These are phyloP conservation scores for Chesias legatella DNA, from an alignment of 2,888 invertebrate genomes.

Conservation along the genomic window DNA sequence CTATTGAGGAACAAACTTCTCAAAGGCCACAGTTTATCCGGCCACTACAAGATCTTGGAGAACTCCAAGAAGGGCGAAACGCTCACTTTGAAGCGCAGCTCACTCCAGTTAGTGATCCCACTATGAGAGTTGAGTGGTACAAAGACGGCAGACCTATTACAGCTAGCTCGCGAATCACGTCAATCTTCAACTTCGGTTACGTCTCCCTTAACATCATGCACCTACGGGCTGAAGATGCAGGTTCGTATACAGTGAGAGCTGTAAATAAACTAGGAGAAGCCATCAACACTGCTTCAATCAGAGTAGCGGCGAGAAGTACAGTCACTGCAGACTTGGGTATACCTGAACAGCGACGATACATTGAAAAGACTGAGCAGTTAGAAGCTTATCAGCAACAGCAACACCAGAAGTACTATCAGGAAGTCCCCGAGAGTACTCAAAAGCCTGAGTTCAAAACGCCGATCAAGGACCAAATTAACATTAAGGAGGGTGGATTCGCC, in stretches of 20 bases:
- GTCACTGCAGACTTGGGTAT: slow-evolving; percentile 93
- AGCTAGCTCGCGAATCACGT: slow-evolving; percentile 97
- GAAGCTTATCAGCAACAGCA: slow-evolving; percentile 93
- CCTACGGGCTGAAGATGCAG: slow-evolving; percentile 98
- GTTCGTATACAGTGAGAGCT: slow-evolving; percentile 95
- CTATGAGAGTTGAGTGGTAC: slow-evolving; percentile 97
- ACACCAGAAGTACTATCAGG: slow-evolving; percentile 89
- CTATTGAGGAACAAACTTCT: slow-evolving; percentile 88
- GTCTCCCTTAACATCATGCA: slow-evolving; percentile 99
- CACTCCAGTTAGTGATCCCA: slow-evolving; percentile 94
- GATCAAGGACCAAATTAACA: slow-evolving; percentile 91
- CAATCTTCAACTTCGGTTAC: slow-evolving; percentile 99
- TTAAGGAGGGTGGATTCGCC: slow-evolving; percentile 95
- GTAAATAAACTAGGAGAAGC: slow-evolving; percentile 95
- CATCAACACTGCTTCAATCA: slow-evolving; percentile 89
- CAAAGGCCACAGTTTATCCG: slow-evolving; percentile 94
- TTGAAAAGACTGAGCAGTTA: slow-evolving; percentile 94
- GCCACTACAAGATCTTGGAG: slow-evolving; percentile 91
- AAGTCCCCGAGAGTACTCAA: slow-evolving; percentile 88
- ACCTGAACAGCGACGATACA: slow-evolving; percentile 94
- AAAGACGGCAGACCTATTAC: slow-evolving; percentile 96
- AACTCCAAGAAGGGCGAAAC: slow-evolving; percentile 93
- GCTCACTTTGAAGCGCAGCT: slow-evolving; percentile 96
- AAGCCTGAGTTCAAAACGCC: slow-evolving; percentile 94
- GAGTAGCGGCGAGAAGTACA: slow-evolving; percentile 88